phyloP scores from a whole-genome alignment of 2,797 vertebrate genomes.

The Galaxias olidus region DNA sequence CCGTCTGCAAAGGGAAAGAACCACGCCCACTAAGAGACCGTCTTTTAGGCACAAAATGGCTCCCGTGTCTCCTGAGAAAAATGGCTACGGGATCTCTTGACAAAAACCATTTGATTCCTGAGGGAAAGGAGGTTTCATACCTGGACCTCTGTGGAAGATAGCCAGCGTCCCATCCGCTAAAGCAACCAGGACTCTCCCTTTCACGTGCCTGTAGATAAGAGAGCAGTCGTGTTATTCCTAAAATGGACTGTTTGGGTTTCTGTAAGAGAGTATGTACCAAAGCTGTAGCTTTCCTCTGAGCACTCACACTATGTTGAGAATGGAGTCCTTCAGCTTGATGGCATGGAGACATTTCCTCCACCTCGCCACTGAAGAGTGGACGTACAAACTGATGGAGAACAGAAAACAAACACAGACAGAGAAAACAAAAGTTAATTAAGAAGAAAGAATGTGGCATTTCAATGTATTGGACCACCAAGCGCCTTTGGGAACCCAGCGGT shows the following conservation, averaged over 20 bases:
- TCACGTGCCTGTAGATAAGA: constrained; percentile 84
- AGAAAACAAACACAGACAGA: constrained; percentile 2
- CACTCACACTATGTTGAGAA: constrained; percentile 93
- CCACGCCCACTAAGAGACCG: not conserved
- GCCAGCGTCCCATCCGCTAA: constrained; percentile 93
- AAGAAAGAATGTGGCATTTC: not conserved
- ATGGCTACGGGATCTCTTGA: not conserved
- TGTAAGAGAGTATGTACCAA: not conserved
- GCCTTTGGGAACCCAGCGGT: not conserved
- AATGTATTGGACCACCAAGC: not conserved
- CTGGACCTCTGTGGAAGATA: constrained; percentile 90
- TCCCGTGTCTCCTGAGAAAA: not conserved
- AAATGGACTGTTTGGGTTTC: not conserved
- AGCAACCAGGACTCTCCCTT: constrained; percentile 94
- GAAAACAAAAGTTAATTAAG: not conserved
- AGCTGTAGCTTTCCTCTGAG: not conserved
- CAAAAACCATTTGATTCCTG: not conserved
- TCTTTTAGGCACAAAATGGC: not conserved
- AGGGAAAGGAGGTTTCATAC: constrained; percentile 60
- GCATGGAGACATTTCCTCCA: constrained; percentile 98
- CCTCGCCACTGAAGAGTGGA: constrained; percentile 91
- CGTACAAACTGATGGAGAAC: constrained; percentile 82
- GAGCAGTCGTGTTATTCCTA: not conserved
- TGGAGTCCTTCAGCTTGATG: constrained; percentile 97
- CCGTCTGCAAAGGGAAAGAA: constrained; percentile 72